Conservation (phyloP, 2,888 invertebrate species). For the Catocala nupta region DNA sequence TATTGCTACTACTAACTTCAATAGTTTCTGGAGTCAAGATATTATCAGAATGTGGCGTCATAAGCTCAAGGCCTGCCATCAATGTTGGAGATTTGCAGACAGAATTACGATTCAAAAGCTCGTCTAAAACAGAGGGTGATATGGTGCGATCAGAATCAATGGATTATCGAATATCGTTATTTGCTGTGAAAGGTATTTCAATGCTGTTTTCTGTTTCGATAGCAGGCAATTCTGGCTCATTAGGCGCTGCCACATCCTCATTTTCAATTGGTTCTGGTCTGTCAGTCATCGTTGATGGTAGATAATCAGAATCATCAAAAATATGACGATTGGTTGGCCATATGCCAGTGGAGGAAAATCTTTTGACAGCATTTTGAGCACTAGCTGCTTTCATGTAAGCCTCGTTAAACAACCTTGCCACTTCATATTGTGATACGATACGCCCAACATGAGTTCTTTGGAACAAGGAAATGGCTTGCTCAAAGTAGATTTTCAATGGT, state of each 20-base stretch:
- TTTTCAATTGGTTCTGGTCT: constrained; percentile 20
- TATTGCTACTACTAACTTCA: constrained; percentile 15
- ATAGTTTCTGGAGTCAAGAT: constrained; percentile 17
- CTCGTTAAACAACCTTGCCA: constrained; percentile 25
- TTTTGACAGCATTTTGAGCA: constrained; percentile 39
- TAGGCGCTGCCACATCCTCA: constrained; percentile 7
- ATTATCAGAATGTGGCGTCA: background rate
- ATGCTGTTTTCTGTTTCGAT: constrained; percentile 14
- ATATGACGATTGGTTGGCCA: constrained; percentile 39
- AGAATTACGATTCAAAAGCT: too few species aligned
- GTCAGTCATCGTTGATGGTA: constrained; percentile 30
- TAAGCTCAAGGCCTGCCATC: too few species aligned
- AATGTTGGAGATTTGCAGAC: too few species aligned
- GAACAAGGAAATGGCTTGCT: constrained; percentile 31
- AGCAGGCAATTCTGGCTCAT: constrained; percentile 11
- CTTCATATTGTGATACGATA: constrained; percentile 37
- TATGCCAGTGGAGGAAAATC: constrained; percentile 37
- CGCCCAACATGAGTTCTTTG: constrained; percentile 31
- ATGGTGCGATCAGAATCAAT: too few species aligned
- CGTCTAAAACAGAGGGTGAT: too few species aligned
- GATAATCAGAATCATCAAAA: constrained; percentile 35
- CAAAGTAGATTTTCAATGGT: constrained; percentile 36
- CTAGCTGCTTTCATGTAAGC: constrained; percentile 41
- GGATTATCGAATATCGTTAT: constrained; percentile 7
- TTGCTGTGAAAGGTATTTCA: constrained; percentile 4